Conservation (phyloP, 2,113 vertebrate genomes). For the Haemorhous mexicanus region DNA sequence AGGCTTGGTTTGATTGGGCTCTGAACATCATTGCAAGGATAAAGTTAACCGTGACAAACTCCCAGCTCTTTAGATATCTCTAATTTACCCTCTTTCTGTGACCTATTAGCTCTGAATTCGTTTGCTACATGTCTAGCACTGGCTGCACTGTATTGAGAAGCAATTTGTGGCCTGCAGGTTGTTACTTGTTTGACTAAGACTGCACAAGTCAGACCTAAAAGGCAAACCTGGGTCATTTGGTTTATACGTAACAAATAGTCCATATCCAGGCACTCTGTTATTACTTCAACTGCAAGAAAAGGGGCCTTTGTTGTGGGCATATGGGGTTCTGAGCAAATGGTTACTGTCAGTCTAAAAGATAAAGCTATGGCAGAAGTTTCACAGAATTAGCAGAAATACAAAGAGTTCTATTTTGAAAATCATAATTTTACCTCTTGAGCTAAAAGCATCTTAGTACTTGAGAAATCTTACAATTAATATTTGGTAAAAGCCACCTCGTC, state of each 20-base stretch:
- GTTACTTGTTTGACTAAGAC: not conserved
- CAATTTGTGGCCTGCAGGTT: not conserved
- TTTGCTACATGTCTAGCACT: not conserved
- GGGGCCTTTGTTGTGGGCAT: not conserved
- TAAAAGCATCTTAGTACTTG: not conserved
- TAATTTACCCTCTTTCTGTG: not conserved
- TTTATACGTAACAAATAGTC: not conserved
- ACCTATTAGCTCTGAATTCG: not conserved
- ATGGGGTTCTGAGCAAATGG: not conserved
- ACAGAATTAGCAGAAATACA: not conserved
- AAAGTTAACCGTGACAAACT: not conserved
- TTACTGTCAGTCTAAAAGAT: not conserved
- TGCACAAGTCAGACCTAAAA: not conserved
- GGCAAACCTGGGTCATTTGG: not conserved
- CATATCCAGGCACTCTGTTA: not conserved
- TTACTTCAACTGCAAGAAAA: not conserved
- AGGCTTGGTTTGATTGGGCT: not conserved
- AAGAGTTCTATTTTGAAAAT: not conserved
- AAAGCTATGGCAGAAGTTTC: not conserved
- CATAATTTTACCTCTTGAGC: not conserved
- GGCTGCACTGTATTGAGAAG: not conserved
- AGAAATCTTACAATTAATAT: not conserved
- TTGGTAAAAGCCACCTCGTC: not conserved
- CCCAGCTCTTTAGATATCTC: not conserved
- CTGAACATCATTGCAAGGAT: not conserved